These are phyloP conservation scores for Amorpha juglandis DNA, from an alignment of 2,888 invertebrate genomes.

Conservation along the genomic window DNA sequence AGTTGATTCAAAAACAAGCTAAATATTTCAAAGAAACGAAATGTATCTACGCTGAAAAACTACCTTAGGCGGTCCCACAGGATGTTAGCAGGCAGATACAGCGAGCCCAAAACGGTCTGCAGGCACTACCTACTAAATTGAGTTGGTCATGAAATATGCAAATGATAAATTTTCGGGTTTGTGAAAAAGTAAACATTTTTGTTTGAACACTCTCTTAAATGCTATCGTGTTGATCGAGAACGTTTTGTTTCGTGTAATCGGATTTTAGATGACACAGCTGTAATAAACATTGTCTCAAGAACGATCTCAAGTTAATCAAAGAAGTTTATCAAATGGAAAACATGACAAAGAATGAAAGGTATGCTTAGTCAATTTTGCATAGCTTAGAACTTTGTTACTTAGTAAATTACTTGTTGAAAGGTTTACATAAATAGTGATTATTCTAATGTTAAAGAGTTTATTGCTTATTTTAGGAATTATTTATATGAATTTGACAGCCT, in stretches of 20 bases:
- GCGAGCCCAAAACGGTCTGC: slow-evolving; percentile 41
- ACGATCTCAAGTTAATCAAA: neutral
- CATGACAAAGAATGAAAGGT: neutral
- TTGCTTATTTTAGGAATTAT: no score
- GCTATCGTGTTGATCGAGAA: slow-evolving; percentile 34
- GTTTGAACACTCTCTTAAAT: slow-evolving; percentile 30
- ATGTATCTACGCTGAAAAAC: slow-evolving; percentile 19
- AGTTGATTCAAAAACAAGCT: slow-evolving; percentile 28
- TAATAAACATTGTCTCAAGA: neutral
- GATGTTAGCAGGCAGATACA: slow-evolving; percentile 41
- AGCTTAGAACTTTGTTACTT: no score
- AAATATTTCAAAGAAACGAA: slow-evolving; percentile 15
- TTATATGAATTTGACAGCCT: no score
- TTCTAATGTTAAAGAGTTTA: no score
- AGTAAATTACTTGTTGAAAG: no score
- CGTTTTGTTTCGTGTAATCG: slow-evolving; percentile 3
- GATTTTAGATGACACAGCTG: neutral
- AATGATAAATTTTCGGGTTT: slow-evolving; percentile 44
- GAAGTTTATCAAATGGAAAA: neutral
- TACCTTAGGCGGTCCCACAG: slow-evolving; percentile 43
- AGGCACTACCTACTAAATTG: slow-evolving; percentile 45
- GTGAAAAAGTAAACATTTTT: slow-evolving; percentile 38
- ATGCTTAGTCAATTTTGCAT: neutral
- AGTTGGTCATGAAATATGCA: slow-evolving; percentile 51
- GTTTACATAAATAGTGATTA: no score